Evolutionary conservation across 2,797 vertebrate genomes (phyloP).

Genomic region (Mallotus villosus): DNA sequence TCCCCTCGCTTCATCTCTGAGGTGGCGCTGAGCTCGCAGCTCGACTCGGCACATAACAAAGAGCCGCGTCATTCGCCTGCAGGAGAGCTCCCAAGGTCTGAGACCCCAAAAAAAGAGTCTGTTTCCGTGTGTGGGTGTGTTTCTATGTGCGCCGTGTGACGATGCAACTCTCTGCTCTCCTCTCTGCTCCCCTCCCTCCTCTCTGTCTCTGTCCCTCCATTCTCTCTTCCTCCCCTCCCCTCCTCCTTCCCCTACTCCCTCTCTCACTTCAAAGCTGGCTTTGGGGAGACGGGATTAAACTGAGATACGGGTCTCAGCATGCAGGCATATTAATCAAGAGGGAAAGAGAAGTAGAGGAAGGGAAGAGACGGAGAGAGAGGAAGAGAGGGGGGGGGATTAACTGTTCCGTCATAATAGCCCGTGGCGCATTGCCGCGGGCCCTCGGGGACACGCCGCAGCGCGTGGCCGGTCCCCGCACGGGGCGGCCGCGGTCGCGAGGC

Average conservation of each 20-base stretch:
- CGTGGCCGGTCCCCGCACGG: not conserved
- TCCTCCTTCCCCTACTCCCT: not conserved
- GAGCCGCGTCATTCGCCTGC: not conserved
- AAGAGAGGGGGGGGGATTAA: not conserved
- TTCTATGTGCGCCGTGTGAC: constrained; percentile 6
- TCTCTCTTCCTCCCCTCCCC: not conserved
- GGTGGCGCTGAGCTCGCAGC: too few species aligned
- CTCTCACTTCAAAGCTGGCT: constrained; percentile 10
- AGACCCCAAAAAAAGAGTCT: constrained; percentile 7
- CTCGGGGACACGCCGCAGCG: not conserved
- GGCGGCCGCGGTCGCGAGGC: too few species aligned
- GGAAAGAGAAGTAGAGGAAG: not conserved
- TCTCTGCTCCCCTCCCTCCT: not conserved
- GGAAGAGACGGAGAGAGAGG: not conserved
- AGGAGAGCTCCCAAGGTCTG: constrained; percentile 16
- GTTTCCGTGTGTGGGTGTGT: constrained; percentile 14
- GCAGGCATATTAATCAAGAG: constrained; percentile 2
- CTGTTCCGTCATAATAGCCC: not conserved
- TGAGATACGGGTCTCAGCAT: constrained; percentile 12
- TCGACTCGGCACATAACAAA: constrained; percentile 18
- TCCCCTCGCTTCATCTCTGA: not conserved
- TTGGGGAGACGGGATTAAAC: constrained; percentile 7
- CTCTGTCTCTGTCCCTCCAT: not conserved
- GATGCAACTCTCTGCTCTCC: not conserved
- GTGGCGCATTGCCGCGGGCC: not conserved